Conservation (phyloP, 2,113 vertebrate species). For the Chaetorhynchus papuensis region DNA sequence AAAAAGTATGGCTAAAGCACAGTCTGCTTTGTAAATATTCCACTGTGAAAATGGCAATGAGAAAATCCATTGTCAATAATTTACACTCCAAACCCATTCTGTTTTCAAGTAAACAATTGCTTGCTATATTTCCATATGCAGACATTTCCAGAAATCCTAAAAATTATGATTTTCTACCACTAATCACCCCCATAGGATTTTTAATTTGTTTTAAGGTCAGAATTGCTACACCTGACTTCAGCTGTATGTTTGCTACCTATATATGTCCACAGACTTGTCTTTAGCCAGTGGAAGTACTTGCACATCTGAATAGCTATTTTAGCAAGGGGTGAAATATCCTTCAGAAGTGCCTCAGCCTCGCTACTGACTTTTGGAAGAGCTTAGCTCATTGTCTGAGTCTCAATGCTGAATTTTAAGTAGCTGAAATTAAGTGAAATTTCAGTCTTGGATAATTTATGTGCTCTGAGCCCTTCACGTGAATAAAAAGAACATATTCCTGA, state of each 20-base stretch:
- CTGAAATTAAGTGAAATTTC: not conserved
- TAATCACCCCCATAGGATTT: not conserved
- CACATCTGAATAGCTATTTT: not conserved
- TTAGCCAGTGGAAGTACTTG: not conserved
- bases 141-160: not conserved
- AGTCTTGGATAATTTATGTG: not conserved
- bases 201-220: not conserved
- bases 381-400: not conserved
- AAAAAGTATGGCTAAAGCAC: not conserved
- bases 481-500: not conserved
- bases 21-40: not conserved
- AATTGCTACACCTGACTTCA: not conserved
- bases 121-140: not conserved
- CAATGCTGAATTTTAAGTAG: not conserved
- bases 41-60: not conserved
- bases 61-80: not conserved
- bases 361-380: not conserved
- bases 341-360: not conserved
- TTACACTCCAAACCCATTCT: not conserved
- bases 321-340: not conserved
- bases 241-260: not conserved
- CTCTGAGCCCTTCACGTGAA: not conserved
- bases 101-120: not conserved
- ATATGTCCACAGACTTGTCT: not conserved
- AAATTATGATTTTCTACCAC: not conserved